Evolutionary conservation across 2,113 vertebrate genomes (phyloP).

Genomic region (Gnathonemus longibarbis): DNA sequence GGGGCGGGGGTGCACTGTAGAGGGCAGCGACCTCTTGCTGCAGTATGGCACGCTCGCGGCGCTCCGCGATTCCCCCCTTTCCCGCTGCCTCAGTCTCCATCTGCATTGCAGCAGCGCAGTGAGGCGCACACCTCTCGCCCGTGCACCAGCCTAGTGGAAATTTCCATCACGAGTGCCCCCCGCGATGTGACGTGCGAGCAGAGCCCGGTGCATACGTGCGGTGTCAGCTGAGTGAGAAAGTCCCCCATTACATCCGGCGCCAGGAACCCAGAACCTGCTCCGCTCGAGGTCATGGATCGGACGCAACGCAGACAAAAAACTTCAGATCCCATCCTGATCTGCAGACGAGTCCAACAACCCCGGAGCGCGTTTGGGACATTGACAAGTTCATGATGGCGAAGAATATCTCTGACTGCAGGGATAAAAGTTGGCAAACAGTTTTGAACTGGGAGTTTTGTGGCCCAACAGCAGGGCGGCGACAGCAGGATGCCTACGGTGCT

Average conservation of each 20-base stretch:
- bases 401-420: not conserved
- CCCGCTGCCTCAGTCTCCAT: conserved; percentile 39
- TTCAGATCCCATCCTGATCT: not conserved
- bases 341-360: not conserved
- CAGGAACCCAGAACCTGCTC: not conserved
- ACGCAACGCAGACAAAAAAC: not conserved
- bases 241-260: not conserved
- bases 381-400: not conserved
- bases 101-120: conserved; percentile 59
- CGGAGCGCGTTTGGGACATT: not conserved
- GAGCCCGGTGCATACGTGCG: not conserved
- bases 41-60: not conserved
- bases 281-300: not conserved
- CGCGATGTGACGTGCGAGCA: not conserved
- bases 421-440: not conserved
- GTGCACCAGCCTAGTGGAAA: conserved; percentile 23
- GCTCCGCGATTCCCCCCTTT: conserved; percentile 8
- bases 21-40: not conserved
- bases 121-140: conserved; percentile 29
- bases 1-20: not conserved
- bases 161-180: not conserved
- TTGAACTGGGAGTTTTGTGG: not conserved
- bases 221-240: conserved; percentile 1
- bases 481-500: not conserved
- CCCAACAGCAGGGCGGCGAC: not conserved